Conservation (phyloP, 2,797 vertebrate species). For the Lateolabrax maculatus region DNA sequence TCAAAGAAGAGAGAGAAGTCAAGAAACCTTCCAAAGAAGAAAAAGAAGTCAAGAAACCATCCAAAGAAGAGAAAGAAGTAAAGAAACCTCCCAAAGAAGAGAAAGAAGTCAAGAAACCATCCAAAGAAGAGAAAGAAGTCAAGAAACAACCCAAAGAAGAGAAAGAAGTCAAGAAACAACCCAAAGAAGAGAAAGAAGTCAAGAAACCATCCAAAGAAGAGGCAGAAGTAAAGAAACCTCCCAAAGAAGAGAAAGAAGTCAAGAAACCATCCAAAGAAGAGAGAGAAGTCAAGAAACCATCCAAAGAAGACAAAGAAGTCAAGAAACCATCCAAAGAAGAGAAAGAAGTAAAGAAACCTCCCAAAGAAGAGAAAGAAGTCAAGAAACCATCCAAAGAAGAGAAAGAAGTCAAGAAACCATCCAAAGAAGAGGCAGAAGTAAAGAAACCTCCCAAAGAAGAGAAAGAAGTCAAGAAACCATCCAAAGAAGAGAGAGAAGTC, state of each 20-base stretch:
- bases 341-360: neutral
- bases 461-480: neutral
- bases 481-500: neutral
- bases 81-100: neutral
- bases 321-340: neutral
- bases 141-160: neutral
- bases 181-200: neutral
- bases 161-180: neutral
- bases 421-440: neutral
- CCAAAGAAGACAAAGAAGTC: neutral
- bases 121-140: neutral
- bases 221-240: neutral
- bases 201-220: neutral
- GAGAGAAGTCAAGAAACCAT: accelerated
- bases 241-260: neutral
- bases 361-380: neutral
- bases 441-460: neutral
- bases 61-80: neutral
- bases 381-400: neutral
- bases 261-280: neutral
- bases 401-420: neutral
- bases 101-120: neutral
- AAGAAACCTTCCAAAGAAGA: neutral
- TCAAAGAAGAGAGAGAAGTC: neutral
- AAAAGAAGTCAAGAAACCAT: neutral